A percentile compares a stretch with the other conserved stretches of the same genome.
Evolutionary conservation across 35 echinoderm and acorn worm species (phyloP).

Genomic region (Diadema setosum): DNA sequence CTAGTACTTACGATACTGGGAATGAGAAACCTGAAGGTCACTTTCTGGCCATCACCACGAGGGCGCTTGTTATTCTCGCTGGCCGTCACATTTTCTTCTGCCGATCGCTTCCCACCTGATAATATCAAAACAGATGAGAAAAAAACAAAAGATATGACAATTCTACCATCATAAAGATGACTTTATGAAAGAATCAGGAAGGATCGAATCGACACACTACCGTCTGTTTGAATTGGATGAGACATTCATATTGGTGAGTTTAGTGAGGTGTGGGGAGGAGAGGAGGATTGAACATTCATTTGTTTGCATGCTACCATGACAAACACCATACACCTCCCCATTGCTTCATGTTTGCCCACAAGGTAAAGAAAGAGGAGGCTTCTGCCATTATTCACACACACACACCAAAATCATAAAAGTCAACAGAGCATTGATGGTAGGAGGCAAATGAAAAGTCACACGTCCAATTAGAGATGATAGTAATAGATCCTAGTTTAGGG

Average conservation of each 20-base stretch:
- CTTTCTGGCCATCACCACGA: background rate
- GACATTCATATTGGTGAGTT: too few species aligned
- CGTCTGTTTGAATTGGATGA: too few species aligned
- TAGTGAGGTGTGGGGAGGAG: too few species aligned
- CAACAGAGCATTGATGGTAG: background rate
- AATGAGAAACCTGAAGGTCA: background rate
- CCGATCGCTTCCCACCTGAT: background rate
- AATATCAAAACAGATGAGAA: background rate
- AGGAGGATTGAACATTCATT: too few species aligned
- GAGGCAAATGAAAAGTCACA: background rate
- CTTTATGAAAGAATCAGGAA: too few species aligned
- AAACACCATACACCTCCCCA: background rate
- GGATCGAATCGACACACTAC: too few species aligned
- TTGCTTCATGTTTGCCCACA: background rate
- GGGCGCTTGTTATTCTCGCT: slow-evolving; percentile 19
- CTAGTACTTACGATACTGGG: slow-evolving; percentile 8
- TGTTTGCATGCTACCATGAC: background rate
- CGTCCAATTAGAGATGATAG: background rate
- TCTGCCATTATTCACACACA: too few species aligned
- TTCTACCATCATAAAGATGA: too few species aligned
- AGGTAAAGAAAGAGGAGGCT: too few species aligned
- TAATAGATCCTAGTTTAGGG: background rate
- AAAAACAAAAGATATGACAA: background rate
- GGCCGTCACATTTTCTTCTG: background rate
- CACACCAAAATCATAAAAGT: background rate